Base-by-base conservation (phyloP, 1,140 invertebrate species). In the Psilanteris sp. region DNA sequence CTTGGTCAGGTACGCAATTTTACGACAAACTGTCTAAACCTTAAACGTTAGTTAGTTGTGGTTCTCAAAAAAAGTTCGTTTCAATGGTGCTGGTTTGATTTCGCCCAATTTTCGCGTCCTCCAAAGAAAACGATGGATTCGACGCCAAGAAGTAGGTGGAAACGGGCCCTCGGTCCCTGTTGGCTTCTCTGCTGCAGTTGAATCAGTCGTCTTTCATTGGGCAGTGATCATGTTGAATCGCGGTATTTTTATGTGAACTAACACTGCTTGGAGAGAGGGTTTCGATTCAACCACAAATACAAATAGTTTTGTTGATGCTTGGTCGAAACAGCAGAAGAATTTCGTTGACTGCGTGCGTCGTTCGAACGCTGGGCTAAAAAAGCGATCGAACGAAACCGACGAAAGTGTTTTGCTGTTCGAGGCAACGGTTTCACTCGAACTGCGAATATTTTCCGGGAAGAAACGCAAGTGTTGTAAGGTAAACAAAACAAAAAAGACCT, bases 111-210 rank as follows among this genome's bases (percentile, higher is more conserved):
- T 27, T 44, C 20, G 37, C 31, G 64, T 68, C 62, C 57, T 55
- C 64, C 64, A 68, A 68, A 50, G 57, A 68, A 68, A 68, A 57
- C 64, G 64, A 68, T 39, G 26, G 50, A 57, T 68, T 67, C 50
- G 31, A 67, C 64, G 34, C 8, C 22, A 31, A 41, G 16, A 50
- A 48, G 44, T 64, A 9, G n/a, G n/a, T 6, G 26, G 29, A 27
- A 48, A 32, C 10, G 29, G 32, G 31, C n/a, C n/a, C 10, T 10
- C 18, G 6, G 2, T 0, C 18, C 61, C 16, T 46, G 14, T 62
- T 13, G 15, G 9, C 46, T 44, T 54, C 46, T 54, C 10, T 29
- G 0, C 3, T 14, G 13, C 22, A 48, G 14, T 66, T 44, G 39
- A 68, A 68, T 57, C 64, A 26, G 29, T 57, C 64, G 52, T 57